Evolutionary conservation across 2,888 invertebrate genomes (phyloP), one percentile per base, ranked within the genome.

Genomic region (Oscheius sp.): DNA sequence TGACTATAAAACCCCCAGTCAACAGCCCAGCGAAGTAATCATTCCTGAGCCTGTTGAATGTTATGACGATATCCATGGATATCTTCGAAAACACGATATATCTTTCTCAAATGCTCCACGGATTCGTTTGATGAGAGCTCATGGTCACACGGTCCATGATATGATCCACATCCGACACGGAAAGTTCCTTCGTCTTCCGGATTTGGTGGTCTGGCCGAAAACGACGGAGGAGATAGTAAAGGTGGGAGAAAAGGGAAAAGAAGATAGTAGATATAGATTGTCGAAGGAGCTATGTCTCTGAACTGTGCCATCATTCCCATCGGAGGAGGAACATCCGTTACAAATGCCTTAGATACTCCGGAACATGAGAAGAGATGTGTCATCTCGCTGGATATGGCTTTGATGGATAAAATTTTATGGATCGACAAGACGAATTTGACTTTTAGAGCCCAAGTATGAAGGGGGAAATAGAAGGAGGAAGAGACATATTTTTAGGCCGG

Each of bases 351-450:
- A 12, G 82, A 81, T 38, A 77, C 78, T 28, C 84, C 84, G 28
- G 67, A 61, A 2, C 44, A 56, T 28, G 94, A 94, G 87, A 88
- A 88, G 26, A 89, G 93, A 57, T 92, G 92, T 78, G 95, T 98
- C 72, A 90, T 95, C 33, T 92, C 92, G 0, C 86, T 98, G 72
- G 97, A 98, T 87, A 96, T 94, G 49, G 93, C 94, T 28, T 93
- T 94, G 86, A 95, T 98, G 90, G 95, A 95, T 89, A 90, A 91
- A 75, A 92, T 98, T 86, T 87, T 97, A 32, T 96, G 95, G 95
- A 88, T 98, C 56, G 95, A 98, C 86, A 90, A 90, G 71, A 90
- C 91, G 69, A 94, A 94, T 87, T 88, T 93, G 73, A 90, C 92
- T 0, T 92, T 91, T 1, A 91, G 92, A 83, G 91, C 92, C 85